A percentile compares a stretch with the other conserved stretches of the same genome.
Evolutionary conservation across 2,113 vertebrate genomes (phyloP).

Genomic region (Epinephelus cyanopodus): DNA sequence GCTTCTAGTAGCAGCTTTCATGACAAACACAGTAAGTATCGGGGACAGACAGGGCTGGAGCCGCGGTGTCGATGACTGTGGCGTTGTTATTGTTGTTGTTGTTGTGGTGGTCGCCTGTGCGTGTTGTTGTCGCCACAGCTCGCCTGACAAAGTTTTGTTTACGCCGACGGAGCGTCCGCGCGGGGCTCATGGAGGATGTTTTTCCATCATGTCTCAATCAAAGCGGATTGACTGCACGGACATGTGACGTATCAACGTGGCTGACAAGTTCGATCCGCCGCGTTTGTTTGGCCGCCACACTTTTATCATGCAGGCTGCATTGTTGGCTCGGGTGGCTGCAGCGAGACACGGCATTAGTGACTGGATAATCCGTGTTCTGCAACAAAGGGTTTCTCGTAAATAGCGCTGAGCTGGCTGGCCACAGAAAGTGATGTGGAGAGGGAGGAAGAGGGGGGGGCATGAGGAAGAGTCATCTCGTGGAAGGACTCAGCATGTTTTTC

Average conservation of each 20-base stretch:
- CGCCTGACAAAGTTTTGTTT: constrained; percentile 78
- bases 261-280: constrained; percentile 65
- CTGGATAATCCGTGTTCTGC: constrained; percentile 82
- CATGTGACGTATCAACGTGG: constrained; percentile 49
- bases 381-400: constrained; percentile 85
- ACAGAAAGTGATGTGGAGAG: constrained; percentile 47
- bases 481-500: constrained; percentile 46
- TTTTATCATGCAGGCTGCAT: constrained; percentile 41
- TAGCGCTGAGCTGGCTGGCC: constrained; percentile 77
- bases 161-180: constrained; percentile 21
- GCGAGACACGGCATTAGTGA: constrained; percentile 71
- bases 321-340: constrained; percentile 70
- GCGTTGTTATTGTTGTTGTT: constrained; percentile 36
- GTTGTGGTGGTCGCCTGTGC: constrained; percentile 40
- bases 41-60: not conserved
- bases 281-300: not conserved
- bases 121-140: constrained; percentile 32
- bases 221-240: not conserved
- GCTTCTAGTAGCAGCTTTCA: constrained; percentile 38
- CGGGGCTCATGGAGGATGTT: not conserved
- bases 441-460: constrained; percentile 26
- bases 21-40: constrained; percentile 71
- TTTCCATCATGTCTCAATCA: not conserved
- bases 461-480: constrained; percentile 43
- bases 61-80: constrained; percentile 11